Conservation (phyloP, 2,113 vertebrate genomes). For the Cromileptes altivelis region DNA sequence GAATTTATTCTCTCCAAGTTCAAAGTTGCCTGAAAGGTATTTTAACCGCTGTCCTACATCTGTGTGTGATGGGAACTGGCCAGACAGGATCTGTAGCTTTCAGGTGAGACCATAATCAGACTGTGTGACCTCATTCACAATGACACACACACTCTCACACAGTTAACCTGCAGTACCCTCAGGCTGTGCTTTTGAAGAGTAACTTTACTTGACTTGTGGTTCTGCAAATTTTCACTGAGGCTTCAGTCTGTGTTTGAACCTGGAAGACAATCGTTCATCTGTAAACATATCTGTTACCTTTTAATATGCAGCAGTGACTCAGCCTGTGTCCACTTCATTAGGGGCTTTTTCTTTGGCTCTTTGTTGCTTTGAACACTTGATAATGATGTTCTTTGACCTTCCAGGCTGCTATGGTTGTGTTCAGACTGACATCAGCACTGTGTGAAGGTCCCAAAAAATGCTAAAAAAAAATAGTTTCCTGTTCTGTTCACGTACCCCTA, state of each 20-base stretch:
- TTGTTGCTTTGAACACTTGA: neutral
- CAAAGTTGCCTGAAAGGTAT: too few relatives aligned
- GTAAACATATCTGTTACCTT: neutral
- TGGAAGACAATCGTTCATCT: neutral
- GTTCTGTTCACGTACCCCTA: too few relatives aligned
- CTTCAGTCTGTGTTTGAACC: neutral
- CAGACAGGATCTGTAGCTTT: constrained; percentile 34
- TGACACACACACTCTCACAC: constrained; percentile 8
- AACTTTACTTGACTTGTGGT: neutral
- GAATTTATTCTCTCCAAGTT: too few relatives aligned
- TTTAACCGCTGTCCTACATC: too few relatives aligned
- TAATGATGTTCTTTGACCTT: neutral
- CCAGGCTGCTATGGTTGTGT: too few relatives aligned
- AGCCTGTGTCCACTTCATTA: neutral
- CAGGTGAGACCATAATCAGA: constrained; percentile 12
- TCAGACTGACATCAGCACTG: neutral
- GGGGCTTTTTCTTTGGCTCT: neutral
- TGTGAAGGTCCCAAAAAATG: too few relatives aligned
- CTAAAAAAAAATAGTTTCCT: too few relatives aligned
- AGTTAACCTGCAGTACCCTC: neutral
- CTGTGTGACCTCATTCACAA: neutral
- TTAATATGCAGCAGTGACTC: constrained; percentile 9
- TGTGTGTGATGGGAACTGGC: constrained; percentile 29
- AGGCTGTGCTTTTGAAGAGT: constrained; percentile 21
- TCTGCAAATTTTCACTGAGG: neutral